Percentiles rank a stretch among this genome's conserved stretches.
phyloP scores from a whole-genome alignment of 2,888 invertebrate species.

The Machimus rusticus region DNA sequence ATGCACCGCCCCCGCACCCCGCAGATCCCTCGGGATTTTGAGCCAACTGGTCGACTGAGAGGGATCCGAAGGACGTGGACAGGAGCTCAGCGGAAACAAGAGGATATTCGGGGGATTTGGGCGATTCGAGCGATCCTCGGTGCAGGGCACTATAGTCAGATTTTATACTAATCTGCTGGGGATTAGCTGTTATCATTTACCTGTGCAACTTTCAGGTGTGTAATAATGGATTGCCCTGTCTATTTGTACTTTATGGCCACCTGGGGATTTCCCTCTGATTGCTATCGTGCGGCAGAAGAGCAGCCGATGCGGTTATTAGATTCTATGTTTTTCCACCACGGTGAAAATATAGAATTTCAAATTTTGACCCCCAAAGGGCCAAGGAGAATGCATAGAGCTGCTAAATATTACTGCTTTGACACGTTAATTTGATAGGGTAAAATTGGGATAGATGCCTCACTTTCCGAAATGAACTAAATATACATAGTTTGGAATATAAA shows the following conservation, averaged over 20 bases:
- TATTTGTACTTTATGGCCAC: neutral
- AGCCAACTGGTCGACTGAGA: neutral
- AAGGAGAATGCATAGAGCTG: no score
- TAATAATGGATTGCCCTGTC: neutral
- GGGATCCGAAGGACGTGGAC: neutral
- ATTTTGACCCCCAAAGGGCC: neutral
- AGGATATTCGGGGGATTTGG: neutral
- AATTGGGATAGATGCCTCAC: no score
- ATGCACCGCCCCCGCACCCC: neutral
- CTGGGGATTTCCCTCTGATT: neutral
- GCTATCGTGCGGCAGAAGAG: neutral
- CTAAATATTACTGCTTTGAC: no score
- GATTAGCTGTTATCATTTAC: neutral
- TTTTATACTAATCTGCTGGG: neutral
- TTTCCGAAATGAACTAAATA: no score
- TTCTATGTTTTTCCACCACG: neutral
- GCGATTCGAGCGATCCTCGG: neutral
- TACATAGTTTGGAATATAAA: no score
- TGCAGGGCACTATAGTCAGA: neutral
- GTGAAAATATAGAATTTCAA: neutral
- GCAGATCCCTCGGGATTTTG: neutral
- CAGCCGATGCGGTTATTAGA: neutral
- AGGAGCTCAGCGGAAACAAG: neutral
- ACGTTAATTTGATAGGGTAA: no score
- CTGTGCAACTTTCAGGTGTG: neutral